Evolutionary conservation across 1,140 invertebrate species (phyloP), one percentile per base, ranked within the genome.

Genomic region (Drosophila sulfurigaster): DNA sequence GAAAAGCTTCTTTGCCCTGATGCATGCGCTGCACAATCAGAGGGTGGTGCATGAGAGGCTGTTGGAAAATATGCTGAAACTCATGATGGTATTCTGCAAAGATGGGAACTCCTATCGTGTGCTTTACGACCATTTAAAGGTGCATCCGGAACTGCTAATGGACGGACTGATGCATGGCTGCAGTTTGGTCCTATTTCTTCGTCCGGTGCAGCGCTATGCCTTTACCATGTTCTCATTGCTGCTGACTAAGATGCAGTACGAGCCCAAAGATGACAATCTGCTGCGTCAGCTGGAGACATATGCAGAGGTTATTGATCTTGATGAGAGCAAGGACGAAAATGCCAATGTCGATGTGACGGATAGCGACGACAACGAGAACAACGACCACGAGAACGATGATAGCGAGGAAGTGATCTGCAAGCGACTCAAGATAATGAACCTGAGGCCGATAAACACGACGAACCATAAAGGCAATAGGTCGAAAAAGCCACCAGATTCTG

Each of bases 1-100:
- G 5, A 38, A 62, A 1, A 57, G 45, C 11, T 86, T 70, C 3
- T 5, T 77, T 1, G 2, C 46, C 5, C 38, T 91, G 43, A 52
- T 66, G 1, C 51, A 63, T 20, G 11, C 52, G 4, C 66, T 80
- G 43, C 15, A 67, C 43, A 35, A 65, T 2, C 11, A 28, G 48
- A 58, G 3, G 5, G n/a, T 11, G n/a, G 16, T 64, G 8, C 35
- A 51, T 10, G 49, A 78, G 6, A n/a, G 16, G 2, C 38, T 75
- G 15, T 7, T 82, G 20, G 11, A 75, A 4, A 54, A 77, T 5
- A 35, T 89, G 0, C 16, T 91, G 0, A 88, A 91, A 49, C 2
- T 92, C 5, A 51, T 91, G 0, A 46, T 91, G 56, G 78, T 92
- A 0, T 63, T 92, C 32, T 83, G 75, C 28, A 89, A 86, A 63